phyloP scores from a whole-genome alignment of 2,113 vertebrate species.

The Kryptolebias marmoratus region DNA sequence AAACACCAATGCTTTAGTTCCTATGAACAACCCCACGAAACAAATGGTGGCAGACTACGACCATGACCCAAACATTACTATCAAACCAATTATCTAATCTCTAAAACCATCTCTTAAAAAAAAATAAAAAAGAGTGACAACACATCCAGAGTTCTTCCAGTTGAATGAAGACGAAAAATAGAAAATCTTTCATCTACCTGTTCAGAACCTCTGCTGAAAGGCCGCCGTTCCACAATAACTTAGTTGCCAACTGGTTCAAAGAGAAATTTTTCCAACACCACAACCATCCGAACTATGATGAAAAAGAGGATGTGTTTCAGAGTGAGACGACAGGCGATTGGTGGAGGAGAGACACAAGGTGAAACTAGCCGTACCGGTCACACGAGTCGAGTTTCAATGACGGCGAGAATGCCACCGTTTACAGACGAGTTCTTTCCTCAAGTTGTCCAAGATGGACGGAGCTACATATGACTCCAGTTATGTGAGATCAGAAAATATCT shows the following conservation, averaged over 20 bases:
- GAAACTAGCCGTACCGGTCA: slow-evolving; percentile 70
- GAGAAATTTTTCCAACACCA: background rate
- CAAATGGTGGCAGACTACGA: background rate
- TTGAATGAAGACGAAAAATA: slow-evolving; percentile 13
- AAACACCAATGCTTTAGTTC: background rate
- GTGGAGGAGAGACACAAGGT: slow-evolving; percentile 33
- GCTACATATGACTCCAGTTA: background rate
- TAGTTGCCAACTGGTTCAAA: background rate
- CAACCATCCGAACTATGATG: slow-evolving; percentile 35
- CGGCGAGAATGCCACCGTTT: slow-evolving; percentile 13
- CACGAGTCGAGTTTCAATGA: slow-evolving; percentile 57
- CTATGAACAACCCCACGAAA: background rate
- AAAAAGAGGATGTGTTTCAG: slow-evolving; percentile 19
- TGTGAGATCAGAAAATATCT: slow-evolving; percentile 18
- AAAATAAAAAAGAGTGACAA: background rate
- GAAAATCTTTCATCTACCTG: slow-evolving; percentile 40
- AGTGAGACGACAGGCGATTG: slow-evolving; percentile 24
- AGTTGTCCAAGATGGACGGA: background rate
- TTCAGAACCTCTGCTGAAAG: background rate
- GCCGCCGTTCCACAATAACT: background rate
- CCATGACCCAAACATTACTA: background rate
- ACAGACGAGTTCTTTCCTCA: slow-evolving; percentile 4
- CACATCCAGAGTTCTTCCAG: background rate
- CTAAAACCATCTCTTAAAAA: background rate
- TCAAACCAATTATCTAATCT: too few species aligned